Conservation (phyloP, 2,888 invertebrate species). For the Hypomecis punctinalis region DNA sequence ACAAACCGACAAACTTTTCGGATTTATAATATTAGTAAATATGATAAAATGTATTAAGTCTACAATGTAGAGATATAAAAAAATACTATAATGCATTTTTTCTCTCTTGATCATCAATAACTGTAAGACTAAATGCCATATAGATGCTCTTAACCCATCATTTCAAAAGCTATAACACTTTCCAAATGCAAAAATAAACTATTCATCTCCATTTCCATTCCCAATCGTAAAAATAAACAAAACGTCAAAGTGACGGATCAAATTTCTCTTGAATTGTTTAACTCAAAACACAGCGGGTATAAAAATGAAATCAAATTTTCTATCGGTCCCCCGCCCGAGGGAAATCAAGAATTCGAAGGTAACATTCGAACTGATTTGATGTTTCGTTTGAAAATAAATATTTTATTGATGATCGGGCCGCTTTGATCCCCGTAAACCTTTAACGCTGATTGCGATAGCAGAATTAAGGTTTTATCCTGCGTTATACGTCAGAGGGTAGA, state of each 20-base stretch:
- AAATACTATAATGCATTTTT: too few relatives aligned
- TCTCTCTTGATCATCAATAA: too few relatives aligned
- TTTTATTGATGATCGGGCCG: conserved; percentile 64
- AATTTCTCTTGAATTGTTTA: conserved; percentile 39
- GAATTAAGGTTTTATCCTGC: conserved; percentile 9
- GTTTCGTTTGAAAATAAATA: conserved; percentile 63
- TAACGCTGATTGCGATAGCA: conserved; percentile 55
- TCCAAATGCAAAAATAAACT: background rate
- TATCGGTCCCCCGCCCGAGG: conserved; percentile 58
- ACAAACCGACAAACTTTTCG: too few relatives aligned
- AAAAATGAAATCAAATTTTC: conserved; percentile 70
- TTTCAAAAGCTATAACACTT: too few relatives aligned
- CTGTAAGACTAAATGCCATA: too few relatives aligned
- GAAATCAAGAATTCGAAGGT: conserved; percentile 65
- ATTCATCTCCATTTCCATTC: background rate
- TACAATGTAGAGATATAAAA: too few relatives aligned
- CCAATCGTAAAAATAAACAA: conserved; percentile 8
- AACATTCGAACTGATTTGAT: conserved; percentile 62
- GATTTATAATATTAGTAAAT: too few relatives aligned
- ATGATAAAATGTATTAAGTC: too few relatives aligned
- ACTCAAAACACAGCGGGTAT: conserved; percentile 56
- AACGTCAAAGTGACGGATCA: conserved; percentile 22
- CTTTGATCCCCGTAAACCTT: conserved; percentile 60
- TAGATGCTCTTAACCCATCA: too few relatives aligned
- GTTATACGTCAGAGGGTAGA: background rate